These are phyloP conservation scores for Ploceus nigricollis DNA, from an alignment of 2,113 vertebrate species.

Conservation along the genomic window DNA sequence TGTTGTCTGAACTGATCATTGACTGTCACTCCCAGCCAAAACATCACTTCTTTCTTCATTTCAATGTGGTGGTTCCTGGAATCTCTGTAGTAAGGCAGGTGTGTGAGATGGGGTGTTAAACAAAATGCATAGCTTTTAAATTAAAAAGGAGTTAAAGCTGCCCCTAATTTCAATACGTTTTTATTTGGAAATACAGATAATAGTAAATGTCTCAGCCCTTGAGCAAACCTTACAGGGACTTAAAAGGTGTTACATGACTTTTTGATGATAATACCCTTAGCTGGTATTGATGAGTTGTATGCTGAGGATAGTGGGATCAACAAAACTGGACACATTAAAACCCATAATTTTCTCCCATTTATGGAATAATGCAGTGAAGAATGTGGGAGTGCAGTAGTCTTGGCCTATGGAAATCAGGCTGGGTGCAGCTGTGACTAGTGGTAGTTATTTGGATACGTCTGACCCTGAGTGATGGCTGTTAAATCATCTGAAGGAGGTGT, in stretches of 20 bases:
- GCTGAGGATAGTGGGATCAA: background rate
- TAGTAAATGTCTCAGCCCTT: background rate
- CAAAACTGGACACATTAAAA: background rate
- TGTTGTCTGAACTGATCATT: background rate
- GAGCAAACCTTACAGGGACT: background rate
- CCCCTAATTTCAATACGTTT: background rate
- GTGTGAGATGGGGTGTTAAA: background rate
- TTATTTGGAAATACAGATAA: background rate
- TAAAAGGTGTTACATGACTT: background rate
- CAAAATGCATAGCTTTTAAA: background rate
- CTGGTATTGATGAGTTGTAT: background rate
- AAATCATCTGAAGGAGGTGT: background rate
- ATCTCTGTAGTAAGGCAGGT: background rate
- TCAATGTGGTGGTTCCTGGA: background rate
- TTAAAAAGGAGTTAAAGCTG: background rate
- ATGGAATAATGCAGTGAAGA: background rate
- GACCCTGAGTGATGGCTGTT: background rate
- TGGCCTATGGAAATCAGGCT: background rate
- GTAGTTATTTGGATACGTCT: background rate
- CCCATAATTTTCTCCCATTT: background rate
- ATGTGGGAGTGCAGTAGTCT: background rate
- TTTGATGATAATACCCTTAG: background rate
- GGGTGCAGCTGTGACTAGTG: background rate
- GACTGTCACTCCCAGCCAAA: background rate
- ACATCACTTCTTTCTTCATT: background rate